Evolutionary conservation across 2,888 invertebrate species (phyloP), one percentile per base, ranked within the genome.

Genomic region (Poecilobothrus nobilitatus): DNA sequence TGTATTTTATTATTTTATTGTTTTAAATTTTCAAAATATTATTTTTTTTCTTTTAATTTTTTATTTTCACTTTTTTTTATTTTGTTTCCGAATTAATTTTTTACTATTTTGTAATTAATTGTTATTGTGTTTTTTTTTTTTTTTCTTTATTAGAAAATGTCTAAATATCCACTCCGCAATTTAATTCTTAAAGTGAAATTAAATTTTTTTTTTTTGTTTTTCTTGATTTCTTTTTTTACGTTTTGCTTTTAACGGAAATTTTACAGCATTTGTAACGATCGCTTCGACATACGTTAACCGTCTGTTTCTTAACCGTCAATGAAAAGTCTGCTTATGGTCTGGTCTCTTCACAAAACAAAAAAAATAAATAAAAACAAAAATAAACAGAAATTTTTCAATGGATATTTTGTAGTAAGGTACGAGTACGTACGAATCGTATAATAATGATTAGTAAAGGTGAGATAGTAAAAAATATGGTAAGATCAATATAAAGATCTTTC

Each of bases 291-390:
- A 65, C 33, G 20, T 65, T 65, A 65, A 65, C 65, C 65, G 65
- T 65, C 65, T 65, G 65, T 65, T 65, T 65, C 63, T 63, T n/a
- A 65, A 65, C 20, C 65, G 65, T 65, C 65, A 65, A 65, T 65
- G 65, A 33, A 65, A 65, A 33, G 65, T 65, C 65, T 65, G 65
- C 65, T 65, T 65, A 65, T 65, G 65, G 65, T 65, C 65, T 65
- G 65, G 65, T 37, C 65, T 65, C 53, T 53, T 53, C 53, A 53
- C 7, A 53, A 53, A 9, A 15, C 1, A 9, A 18, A 53, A 53
- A 12, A 37, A 27, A 27, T 4, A 5, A 27, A 41, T 15, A 41
- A 41, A 41, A 41, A 41, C 2, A 41, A 41, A 41, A 41, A 53
- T 15, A 53, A 53, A 53, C 53, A 18, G 27, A 53, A 53, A n/a